A percentile compares a stretch with the other conserved stretches of the same genome.
phyloP scores from a whole-genome alignment of 2,888 invertebrate species.

The Blastobasis adustella region DNA sequence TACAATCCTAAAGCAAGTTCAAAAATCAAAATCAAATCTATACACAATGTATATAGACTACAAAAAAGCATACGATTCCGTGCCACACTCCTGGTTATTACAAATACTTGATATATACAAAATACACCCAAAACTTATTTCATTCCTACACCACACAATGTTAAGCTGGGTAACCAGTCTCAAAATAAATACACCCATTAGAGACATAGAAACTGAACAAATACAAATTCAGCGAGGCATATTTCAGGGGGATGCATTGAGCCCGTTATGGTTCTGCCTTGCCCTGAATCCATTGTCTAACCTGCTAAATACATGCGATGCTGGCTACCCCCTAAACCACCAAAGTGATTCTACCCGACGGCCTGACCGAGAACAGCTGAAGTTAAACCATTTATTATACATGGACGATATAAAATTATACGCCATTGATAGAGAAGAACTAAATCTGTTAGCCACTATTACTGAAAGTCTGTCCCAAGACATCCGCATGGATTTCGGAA shows the following conservation, averaged over 20 bases:
- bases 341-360: not conserved
- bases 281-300: slow-evolving; percentile 3
- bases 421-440: not conserved
- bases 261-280: slow-evolving; percentile 12
- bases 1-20: slow-evolving; percentile 6
- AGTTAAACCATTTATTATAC: not conserved
- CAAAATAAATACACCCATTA: not conserved
- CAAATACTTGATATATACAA: slow-evolving; percentile 14
- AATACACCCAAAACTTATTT: slow-evolving; percentile 13
- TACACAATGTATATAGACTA: slow-evolving; percentile 18
- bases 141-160: slow-evolving; percentile 5
- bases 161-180: slow-evolving; percentile 11
- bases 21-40: slow-evolving; percentile 7
- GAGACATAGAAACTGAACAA: not conserved
- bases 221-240: slow-evolving; percentile 16
- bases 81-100: slow-evolving; percentile 19
- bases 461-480: slow-evolving; percentile 1
- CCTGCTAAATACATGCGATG: not conserved
- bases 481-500: slow-evolving; percentile 3
- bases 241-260: slow-evolving; percentile 16
- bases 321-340: not conserved
- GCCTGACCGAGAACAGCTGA: not conserved
- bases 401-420: not conserved
- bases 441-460: not conserved
- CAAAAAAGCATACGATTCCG: slow-evolving; percentile 19